Evolutionary conservation across 2,797 vertebrate genomes (phyloP), one percentile per base, ranked within the genome.

Genomic region (Cygnus olor): DNA sequence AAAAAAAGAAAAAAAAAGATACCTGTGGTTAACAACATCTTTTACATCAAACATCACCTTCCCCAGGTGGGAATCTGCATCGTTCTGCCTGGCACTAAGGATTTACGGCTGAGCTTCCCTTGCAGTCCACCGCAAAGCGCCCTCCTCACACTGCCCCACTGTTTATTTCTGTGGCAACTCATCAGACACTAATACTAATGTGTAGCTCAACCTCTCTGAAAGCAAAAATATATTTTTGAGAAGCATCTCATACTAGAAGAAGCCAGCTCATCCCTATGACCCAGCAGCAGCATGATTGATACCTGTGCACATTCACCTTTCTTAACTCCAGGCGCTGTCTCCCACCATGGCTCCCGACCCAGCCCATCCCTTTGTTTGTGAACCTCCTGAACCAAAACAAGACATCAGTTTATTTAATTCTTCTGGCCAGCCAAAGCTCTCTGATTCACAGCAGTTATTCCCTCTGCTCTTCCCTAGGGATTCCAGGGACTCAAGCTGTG

Each of bases 281-380:
- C 40, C 38, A 63, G 47, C 27, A 65, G 64, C 38, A 80, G 36
- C 34, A 2, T 1, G 2, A n/a, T 13, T 32, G 24, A n/a, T 16
- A 0, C 3, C 2, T 36, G 6, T 2, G 5, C 20, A 12, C 5
- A 1, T 14, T 49, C 54, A 51, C 10, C 2, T 54, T 10, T 28
- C 60, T 15, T 10, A 8, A 22, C 6, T 17, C 44, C 54, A 30
- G 13, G 8, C 34, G 27, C 27, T 0, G 1, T 20, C 22, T 70
- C 40, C 70, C 84, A 53, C 44, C 61, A 3, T 0, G 1, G 14
- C n/a, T 89, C 40, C 64, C 32, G 15, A 27, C 11, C 49, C 77
- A 86, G 30, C 27, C 45, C 76, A 44, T 22, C 21, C 27, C 13
- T 92, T 38, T 65, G 40, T 51, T 45, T 54, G n/a, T 32, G 58